Base-by-base conservation (phyloP, 2,797 vertebrate species). In the Decapterus maruadsi region DNA sequence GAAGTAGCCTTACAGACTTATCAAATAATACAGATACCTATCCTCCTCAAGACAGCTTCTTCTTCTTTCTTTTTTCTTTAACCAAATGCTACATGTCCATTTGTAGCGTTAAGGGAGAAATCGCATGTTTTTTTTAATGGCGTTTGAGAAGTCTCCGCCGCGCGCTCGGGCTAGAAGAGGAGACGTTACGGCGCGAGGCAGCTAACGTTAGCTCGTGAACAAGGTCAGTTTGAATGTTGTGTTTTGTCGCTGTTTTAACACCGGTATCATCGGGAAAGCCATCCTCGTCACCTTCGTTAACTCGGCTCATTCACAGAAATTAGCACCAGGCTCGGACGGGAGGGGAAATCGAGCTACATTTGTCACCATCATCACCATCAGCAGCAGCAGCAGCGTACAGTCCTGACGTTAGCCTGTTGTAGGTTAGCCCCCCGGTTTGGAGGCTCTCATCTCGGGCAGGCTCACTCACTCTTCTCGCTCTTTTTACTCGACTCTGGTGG, bases 141-240 rank as follows among this genome's bases (percentile, higher is more conserved):
- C 87, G 84, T 88, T 85, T 57, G 71, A 66, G 83, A 86, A 82
- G 84, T 77, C 66, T 87, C 78, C 80, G 82, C 87, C 70, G 83
- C 56, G 84, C 77, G 87, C 75, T 78, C 77, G 65, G 87, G 77
- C 46, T 59, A 65, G 68, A 86, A 90, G 90, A 89, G 87, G 89
- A 90, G 87, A 85, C 87, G 50, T 83, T 66, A 81, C 87, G 68
- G 88, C 78, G 82, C 87, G 83, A 82, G 87, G 81, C 83, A 89
- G 93, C 93, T 90, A 89, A 90, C 88, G 89, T 87, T 91, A 93
- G 92, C 93, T 90, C 90, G 89, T 90, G 89, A 94, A 93, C 93
- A 94, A 94, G 93, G 93, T 94, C 93, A 94, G 93, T 93, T 92
- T 93, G 65, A 77, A 62, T 84, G 75, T 63, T 56, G 20, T 48